Evolutionary conservation across 2,888 invertebrate genomes (phyloP).

Genomic region (Diaperis boleti): DNA sequence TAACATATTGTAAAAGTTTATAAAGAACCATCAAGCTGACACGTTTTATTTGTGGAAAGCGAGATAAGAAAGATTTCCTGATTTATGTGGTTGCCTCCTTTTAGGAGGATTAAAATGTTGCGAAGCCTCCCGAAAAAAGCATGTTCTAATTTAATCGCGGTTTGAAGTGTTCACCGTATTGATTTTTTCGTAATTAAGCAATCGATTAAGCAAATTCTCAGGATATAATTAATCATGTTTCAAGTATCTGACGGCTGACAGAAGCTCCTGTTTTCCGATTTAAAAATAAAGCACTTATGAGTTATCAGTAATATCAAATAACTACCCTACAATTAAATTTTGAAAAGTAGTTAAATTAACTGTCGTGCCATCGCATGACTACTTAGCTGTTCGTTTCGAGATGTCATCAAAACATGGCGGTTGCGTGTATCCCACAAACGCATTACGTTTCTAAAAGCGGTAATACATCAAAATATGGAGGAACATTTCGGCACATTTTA

Average conservation of each 20-base stretch:
- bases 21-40: constrained; percentile 9
- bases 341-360: too few relatives aligned
- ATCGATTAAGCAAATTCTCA: constrained; percentile 28
- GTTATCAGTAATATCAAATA: too few relatives aligned
- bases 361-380: constrained; percentile 11
- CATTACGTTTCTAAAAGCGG: constrained; percentile 17
- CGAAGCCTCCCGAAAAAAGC: not conserved
- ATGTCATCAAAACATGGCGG: constrained; percentile 28
- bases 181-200: constrained; percentile 28
- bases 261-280: not conserved
- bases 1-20: constrained; percentile 29
- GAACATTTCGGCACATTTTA: constrained; percentile 23
- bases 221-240: constrained; percentile 8
- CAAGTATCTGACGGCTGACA: constrained; percentile 1
- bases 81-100: constrained; percentile 8
- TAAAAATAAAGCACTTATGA: constrained; percentile 6
- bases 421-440: constrained; percentile 28
- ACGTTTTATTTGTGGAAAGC: constrained; percentile 16
- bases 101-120: not conserved
- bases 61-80: constrained; percentile 1
- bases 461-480: constrained; percentile 14
- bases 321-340: too few relatives aligned
- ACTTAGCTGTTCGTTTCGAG: constrained; percentile 12
- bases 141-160: not conserved
- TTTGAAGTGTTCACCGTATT: constrained; percentile 5